These are phyloP conservation scores for Drosophila neotestacea DNA, from an alignment of 2,888 invertebrate species.

Conservation along the genomic window DNA sequence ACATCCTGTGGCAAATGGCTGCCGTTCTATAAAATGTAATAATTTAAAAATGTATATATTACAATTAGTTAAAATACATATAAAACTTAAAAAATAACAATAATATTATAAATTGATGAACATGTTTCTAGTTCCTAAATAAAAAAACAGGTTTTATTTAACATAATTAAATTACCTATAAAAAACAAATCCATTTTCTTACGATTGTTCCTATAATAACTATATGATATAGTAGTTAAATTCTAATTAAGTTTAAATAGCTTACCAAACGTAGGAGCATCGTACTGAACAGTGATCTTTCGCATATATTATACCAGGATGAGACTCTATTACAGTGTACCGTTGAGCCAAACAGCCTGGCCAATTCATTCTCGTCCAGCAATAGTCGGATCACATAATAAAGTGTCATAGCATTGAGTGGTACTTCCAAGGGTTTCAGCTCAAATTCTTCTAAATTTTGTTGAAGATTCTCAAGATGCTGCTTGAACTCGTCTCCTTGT, in stretches of 20 bases:
- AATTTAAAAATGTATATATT: too few species aligned
- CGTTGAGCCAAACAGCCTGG: conserved; percentile 59
- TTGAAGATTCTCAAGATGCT: conserved; percentile 38
- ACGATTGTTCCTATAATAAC: too few species aligned
- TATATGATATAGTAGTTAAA: not conserved
- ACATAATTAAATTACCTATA: not conserved
- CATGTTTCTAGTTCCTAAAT: too few species aligned
- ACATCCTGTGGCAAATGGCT: conserved; percentile 5
- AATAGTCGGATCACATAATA: conserved; percentile 55
- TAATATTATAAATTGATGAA: too few species aligned
- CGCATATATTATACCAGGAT: conserved; percentile 65
- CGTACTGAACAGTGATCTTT: conserved; percentile 55
- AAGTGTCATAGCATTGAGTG: conserved; percentile 57
- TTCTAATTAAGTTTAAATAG: not conserved
- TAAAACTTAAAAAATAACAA: too few species aligned
- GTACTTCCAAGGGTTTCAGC: conserved; percentile 9
- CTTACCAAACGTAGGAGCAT: conserved; percentile 38
- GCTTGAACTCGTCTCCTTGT: conserved; percentile 34
- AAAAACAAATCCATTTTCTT: too few species aligned
- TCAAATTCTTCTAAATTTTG: conserved; percentile 39
- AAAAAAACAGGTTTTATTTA: too few species aligned
- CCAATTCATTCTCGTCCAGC: conserved; percentile 63
- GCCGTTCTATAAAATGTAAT: conserved; percentile 16
- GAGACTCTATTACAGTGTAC: conserved; percentile 41
- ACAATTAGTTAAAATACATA: too few species aligned